A percentile compares a stretch with the other conserved stretches of the same genome.
Conservation (phyloP, 2,797 vertebrate genomes). For the Paratrypauchen microcephalus region DNA sequence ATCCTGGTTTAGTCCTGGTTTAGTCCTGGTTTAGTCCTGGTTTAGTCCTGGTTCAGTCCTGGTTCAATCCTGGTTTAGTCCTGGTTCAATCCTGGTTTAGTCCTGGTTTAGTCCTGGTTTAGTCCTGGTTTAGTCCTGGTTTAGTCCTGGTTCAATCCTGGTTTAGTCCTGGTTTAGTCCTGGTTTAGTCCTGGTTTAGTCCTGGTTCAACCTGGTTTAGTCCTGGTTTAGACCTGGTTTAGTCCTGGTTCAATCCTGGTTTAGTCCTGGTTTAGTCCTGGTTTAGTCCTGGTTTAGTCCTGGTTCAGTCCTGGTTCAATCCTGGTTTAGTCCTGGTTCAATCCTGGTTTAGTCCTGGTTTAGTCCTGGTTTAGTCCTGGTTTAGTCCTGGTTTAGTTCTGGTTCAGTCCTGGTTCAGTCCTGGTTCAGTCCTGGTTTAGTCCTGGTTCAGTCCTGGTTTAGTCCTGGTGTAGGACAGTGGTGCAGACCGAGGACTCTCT, state of each 20-base stretch:
- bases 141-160: too few species aligned
- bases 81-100: constrained; percentile 16
- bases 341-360: constrained; percentile 6
- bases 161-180: too few species aligned
- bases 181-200: too few species aligned
- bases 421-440: too few species aligned
- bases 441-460: background rate
- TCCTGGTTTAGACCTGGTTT: background rate
- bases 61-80: background rate
- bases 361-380: background rate
- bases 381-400: too few species aligned
- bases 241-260: background rate
- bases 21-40: constrained; percentile 23
- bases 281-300: background rate
- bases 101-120: background rate
- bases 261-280: constrained; percentile 20
- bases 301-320: constrained; percentile 7
- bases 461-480: constrained; percentile 20
- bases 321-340: constrained; percentile 6
- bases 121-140: background rate
- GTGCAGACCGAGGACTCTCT: constrained; percentile 26
- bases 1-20: background rate
- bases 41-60: background rate
- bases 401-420: too few species aligned
- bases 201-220: background rate